These are phyloP conservation scores for Sylvilagus floridanus DNA, from an alignment of 2,797 vertebrate genomes.

Conservation along the genomic window DNA sequence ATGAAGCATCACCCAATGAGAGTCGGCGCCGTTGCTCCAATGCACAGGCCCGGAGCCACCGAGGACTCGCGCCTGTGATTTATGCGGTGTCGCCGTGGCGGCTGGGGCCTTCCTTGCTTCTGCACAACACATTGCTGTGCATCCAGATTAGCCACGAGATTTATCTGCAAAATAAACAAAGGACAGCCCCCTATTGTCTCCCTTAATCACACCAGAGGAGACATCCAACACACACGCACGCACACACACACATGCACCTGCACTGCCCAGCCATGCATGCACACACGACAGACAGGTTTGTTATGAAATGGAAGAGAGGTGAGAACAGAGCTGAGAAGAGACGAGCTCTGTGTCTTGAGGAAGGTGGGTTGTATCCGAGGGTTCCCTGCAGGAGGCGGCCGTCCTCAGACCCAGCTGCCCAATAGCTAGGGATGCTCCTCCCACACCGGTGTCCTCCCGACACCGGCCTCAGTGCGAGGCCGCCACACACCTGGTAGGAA, in stretches of 20 bases:
- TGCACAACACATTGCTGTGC: constrained; percentile 42
- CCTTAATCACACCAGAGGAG: constrained; percentile 61
- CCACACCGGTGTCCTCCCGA: rapidly evolving
- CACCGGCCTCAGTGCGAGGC: not conserved
- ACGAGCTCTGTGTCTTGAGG: not conserved
- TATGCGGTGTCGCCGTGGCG: constrained; percentile 66
- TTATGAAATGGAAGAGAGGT: not conserved
- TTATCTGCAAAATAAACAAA: constrained; percentile 83
- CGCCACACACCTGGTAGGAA: rapidly evolving
- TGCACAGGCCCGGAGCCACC: constrained; percentile 60
- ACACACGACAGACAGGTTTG: not conserved
- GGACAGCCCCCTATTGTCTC: constrained; percentile 43
- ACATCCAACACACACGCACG: not conserved
- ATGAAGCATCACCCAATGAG: constrained; percentile 84
- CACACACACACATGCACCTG: not conserved
- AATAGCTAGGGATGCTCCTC: not conserved
- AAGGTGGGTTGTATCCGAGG: not conserved
- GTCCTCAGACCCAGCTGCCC: no score
- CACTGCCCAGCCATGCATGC: not conserved
- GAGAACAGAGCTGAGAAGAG: not conserved
- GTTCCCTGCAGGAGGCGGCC: not conserved
- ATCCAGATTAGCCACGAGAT: constrained; percentile 75
- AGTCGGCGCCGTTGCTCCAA: constrained; percentile 73
- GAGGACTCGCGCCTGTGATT: constrained; percentile 82
- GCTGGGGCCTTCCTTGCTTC: constrained; percentile 64